Base-by-base conservation (phyloP, 2,113 vertebrate species). In the Gopherus flavomarginatus region DNA sequence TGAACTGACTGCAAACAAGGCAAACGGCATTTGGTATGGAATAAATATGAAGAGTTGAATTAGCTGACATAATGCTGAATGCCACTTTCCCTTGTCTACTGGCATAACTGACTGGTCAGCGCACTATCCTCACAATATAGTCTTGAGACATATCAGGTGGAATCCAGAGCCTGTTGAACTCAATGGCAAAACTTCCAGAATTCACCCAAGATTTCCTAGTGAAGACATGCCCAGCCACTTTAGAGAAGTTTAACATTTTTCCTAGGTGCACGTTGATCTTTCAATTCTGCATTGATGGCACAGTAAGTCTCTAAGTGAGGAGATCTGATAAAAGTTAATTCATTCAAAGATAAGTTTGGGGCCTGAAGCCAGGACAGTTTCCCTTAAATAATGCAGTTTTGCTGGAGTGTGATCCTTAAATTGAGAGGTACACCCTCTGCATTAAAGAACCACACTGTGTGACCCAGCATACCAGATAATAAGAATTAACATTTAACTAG, bases 401-500 rank as follows among this genome's bases (percentile, higher is more conserved):
- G 29, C 10, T 62, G 59, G 5, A 4, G 59, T 62, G 35, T 31
- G 31, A 62, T 29, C 59, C 57, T 62, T 29, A 62, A 62, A 62
- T 6, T 62, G n/a, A n/a, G 31, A 69, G 17, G 35, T 14, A 69
- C n/a, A 38, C 35, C 31, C 8, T 38, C 65, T 72, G 13, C n/a
- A 72, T 38, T 72, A 35, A 72, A 38, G 13, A 72, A 4, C 19
- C n/a, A 27, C 14, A 47, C 16, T 90, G 89, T 78, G 49, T 83
- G 88, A 94, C 22, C 17, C 31, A 65, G 57, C 13, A 49, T 21
- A 5, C 1, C 50, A 95, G 31, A 42, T 77, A 81, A 38, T n/a
- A 49, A 92, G 44, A 93, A 88, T 62, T 85, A 88, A 62, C 80
- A 87, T 69, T 62, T 38, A 29, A 29, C 78, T 93, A 88, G 89